phyloP scores from a whole-genome alignment of 2,113 vertebrate species.

The Chauna torquata region DNA sequence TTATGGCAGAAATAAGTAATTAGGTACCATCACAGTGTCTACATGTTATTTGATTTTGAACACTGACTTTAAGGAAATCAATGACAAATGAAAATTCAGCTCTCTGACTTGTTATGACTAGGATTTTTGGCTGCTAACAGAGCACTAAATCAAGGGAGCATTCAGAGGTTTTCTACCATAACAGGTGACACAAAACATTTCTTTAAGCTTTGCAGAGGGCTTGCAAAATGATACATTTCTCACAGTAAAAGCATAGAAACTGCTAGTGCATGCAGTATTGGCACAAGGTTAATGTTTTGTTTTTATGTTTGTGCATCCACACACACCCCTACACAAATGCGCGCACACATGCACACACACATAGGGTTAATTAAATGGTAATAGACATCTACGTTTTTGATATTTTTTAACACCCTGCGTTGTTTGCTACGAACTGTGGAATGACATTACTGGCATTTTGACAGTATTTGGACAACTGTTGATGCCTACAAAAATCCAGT shows the following conservation, averaged over 20 bases:
- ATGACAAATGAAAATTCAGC: background rate
- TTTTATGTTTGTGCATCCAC: background rate
- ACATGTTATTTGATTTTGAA: background rate
- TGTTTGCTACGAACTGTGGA: background rate
- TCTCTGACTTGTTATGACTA: background rate
- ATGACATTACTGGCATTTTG: background rate
- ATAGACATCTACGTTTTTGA: background rate
- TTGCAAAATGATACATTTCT: background rate
- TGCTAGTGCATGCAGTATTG: background rate
- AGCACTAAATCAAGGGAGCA: background rate
- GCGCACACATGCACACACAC: background rate
- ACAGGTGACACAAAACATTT: background rate
- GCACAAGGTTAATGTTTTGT: background rate
- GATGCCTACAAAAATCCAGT: background rate
- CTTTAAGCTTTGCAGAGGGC: background rate
- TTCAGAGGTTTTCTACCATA: background rate
- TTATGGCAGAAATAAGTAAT: conserved; percentile 12
- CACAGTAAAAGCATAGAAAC: background rate
- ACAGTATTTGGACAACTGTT: background rate
- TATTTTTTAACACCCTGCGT: background rate
- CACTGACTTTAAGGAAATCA: background rate
- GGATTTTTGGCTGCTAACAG: background rate
- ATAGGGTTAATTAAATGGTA: background rate
- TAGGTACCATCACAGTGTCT: background rate
- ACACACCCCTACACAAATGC: rapidly evolving